phyloP scores from a whole-genome alignment of 1,140 invertebrate genomes.

The Diploscapter pachys region DNA sequence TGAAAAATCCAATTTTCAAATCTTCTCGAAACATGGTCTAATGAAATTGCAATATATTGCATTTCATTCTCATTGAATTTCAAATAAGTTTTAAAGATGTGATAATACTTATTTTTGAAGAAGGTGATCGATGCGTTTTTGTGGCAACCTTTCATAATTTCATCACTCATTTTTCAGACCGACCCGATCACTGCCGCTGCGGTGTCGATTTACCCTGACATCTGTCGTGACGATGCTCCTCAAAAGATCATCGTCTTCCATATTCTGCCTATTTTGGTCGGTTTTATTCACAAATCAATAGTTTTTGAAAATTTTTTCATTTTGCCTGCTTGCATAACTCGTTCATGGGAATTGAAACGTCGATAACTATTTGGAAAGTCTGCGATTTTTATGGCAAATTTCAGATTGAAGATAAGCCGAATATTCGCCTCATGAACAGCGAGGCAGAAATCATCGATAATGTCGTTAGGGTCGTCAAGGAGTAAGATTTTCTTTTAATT shows the following conservation, averaged over 20 bases:
- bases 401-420: constrained; percentile 4
- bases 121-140: too few relatives aligned
- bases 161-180: constrained; percentile 12
- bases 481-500: constrained; percentile 47
- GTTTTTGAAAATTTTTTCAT: too few relatives aligned
- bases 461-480: constrained; percentile 70
- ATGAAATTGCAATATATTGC: too few relatives aligned
- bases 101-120: too few relatives aligned
- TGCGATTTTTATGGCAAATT: background rate
- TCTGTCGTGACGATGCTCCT: constrained; percentile 8
- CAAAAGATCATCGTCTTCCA: constrained; percentile 12
- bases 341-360: too few relatives aligned
- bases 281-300: background rate
- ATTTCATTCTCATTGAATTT: too few relatives aligned
- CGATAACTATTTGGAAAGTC: too few relatives aligned
- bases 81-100: too few relatives aligned
- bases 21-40: too few relatives aligned
- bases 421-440: constrained; percentile 60
- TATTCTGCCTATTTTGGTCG: background rate
- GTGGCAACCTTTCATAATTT: too few relatives aligned
- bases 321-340: too few relatives aligned
- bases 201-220: constrained; percentile 7
- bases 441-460: constrained; percentile 72
- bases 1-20: too few relatives aligned
- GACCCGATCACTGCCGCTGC: constrained; percentile 20